Evolutionary conservation across 2,797 vertebrate genomes (phyloP).

Genomic region (Melanitta fusca): DNA sequence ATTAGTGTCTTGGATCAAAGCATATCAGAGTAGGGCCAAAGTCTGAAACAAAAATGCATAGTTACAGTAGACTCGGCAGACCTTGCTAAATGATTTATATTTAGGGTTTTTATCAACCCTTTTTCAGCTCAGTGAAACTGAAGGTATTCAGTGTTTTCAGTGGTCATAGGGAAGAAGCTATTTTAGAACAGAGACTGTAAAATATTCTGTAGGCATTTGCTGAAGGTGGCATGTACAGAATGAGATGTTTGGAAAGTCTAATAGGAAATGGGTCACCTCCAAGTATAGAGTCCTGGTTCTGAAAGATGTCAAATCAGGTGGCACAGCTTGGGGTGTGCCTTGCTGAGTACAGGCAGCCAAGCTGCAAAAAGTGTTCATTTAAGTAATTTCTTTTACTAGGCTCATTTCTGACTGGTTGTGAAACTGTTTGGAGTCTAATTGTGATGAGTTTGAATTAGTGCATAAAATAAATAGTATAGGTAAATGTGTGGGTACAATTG

Average conservation of each 20-base stretch:
- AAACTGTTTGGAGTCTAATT: neutral
- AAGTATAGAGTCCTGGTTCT: neutral
- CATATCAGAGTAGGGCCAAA: neutral
- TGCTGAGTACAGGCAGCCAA: neutral
- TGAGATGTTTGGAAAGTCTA: neutral
- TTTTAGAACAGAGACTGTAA: neutral
- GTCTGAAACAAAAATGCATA: neutral
- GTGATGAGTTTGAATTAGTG: neutral
- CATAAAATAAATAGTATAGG: neutral
- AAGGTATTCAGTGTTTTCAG: neutral
- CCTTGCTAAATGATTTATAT: neutral
- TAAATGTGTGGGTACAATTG: neutral
- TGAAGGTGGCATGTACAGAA: neutral
- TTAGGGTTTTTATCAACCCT: neutral
- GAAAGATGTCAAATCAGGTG: neutral
- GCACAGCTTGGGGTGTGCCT: neutral
- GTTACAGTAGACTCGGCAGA: neutral
- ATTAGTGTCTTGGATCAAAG: neutral
- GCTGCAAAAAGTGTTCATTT: neutral
- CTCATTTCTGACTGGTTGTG: neutral
- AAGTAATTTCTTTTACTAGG: neutral
- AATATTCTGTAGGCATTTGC: neutral
- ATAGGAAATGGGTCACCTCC: neutral
- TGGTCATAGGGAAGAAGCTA: neutral
- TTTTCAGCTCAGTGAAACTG: neutral